Evolutionary conservation across 2,888 invertebrate genomes (phyloP).

Genomic region (Oscheius onirici): DNA sequence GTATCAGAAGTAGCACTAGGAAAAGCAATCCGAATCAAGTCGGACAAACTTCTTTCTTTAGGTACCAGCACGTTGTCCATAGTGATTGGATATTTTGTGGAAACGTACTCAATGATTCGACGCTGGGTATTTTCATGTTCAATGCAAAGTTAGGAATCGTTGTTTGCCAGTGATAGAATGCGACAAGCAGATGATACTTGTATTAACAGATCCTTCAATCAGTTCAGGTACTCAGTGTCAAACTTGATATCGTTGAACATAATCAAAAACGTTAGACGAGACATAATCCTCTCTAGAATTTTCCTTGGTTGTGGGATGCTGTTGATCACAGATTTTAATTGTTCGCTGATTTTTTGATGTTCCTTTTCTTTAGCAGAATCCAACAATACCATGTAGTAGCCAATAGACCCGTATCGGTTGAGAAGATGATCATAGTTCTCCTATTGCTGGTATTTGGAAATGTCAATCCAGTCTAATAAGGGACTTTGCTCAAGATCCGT

Average conservation of each 20-base stretch:
- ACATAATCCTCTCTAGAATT: conserved; percentile 9
- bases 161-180: no score
- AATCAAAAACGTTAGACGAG: conserved; percentile 6
- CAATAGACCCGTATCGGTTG: conserved; percentile 2
- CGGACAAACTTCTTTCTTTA: no score
- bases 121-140: no score
- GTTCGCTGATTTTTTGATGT: neutral
- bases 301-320: neutral
- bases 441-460: conserved; percentile 27
- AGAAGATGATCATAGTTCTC: conserved; percentile 12
- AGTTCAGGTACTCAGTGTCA: neutral
- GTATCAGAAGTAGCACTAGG: no score
- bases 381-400: conserved; percentile 18
- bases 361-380: neutral
- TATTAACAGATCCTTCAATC: neutral
- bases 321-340: neutral
- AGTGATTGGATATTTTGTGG: no score
- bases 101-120: no score
- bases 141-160: no score
- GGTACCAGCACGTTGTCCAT: no score
- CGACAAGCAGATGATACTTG: no score
- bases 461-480: conserved; percentile 18
- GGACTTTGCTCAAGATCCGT: neutral
- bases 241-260: neutral
- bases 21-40: no score